A percentile compares a stretch with the other conserved stretches of the same genome.
These are phyloP conservation scores for Python bivittatus DNA, from an alignment of 2,113 vertebrate species.

Conservation along the genomic window DNA sequence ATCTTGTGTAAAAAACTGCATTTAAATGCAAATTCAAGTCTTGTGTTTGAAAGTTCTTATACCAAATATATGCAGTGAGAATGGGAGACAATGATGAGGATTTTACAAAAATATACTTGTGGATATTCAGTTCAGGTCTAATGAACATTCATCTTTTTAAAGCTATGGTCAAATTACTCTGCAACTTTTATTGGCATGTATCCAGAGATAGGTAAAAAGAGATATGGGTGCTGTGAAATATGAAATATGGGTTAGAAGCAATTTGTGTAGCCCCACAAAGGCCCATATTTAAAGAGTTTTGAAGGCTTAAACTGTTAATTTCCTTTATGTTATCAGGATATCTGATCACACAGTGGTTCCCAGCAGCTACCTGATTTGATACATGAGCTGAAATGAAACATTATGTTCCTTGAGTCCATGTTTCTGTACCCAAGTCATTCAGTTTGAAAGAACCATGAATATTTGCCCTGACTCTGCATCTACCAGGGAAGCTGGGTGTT, in stretches of 20 bases:
- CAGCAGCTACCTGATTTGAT: slow-evolving; percentile 52
- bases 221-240: slow-evolving; percentile 35
- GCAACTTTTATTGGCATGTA: background rate
- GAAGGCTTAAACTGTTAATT: background rate
- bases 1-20: background rate
- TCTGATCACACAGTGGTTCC: slow-evolving; percentile 46
- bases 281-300: slow-evolving; percentile 28
- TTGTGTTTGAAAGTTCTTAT: background rate
- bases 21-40: background rate
- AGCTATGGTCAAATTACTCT: background rate
- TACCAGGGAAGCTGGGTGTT: background rate
- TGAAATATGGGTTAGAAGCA: slow-evolving; percentile 56
- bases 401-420: background rate
- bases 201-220: slow-evolving; percentile 31
- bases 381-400: background rate
- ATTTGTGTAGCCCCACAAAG: slow-evolving; percentile 18
- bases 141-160: background rate
- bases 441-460: background rate
- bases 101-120: background rate
- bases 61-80: background rate
- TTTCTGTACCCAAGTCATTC: background rate
- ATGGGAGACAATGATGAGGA: background rate
- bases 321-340: slow-evolving; percentile 13
- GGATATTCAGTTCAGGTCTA: background rate
- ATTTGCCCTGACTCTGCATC: background rate